phyloP scores from a whole-genome alignment of 2,113 vertebrate genomes.

The Oophaga pumilio region DNA sequence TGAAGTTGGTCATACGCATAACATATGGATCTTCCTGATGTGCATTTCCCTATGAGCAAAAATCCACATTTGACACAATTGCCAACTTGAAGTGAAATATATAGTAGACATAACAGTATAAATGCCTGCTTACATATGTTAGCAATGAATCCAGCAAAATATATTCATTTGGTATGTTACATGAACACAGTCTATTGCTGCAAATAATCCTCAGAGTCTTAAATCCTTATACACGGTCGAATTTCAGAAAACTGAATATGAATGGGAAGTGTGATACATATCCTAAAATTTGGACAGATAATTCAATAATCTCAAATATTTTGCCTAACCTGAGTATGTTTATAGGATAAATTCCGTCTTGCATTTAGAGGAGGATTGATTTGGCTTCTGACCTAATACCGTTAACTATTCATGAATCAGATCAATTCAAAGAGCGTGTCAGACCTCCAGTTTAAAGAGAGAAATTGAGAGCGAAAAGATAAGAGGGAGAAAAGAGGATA shows the following conservation, averaged over 20 bases:
- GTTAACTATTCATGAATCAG: conserved; percentile 67
- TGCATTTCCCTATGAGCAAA: not conserved
- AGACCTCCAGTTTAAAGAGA: not conserved
- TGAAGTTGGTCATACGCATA: not conserved
- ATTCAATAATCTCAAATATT: not conserved
- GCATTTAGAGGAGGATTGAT: conserved; percentile 58
- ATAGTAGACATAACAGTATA: not conserved
- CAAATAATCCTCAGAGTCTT: not conserved
- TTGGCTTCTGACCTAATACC: conserved; percentile 63
- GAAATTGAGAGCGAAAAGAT: not conserved
- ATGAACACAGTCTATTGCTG: not conserved
- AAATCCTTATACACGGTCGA: not conserved
- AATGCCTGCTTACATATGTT: not conserved
- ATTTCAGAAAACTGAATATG: not conserved
- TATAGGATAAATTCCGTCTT: not conserved
- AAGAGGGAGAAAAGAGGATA: not conserved
- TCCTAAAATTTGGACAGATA: not conserved
- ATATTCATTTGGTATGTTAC: not conserved
- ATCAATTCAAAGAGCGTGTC: conserved; percentile 66
- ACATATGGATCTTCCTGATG: not conserved
- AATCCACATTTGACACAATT: not conserved
- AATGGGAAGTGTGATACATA: not conserved
- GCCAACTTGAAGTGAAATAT: not conserved
- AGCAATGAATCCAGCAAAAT: not conserved
- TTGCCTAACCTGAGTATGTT: not conserved